Evolutionary conservation across 2,888 invertebrate genomes (phyloP), one percentile per base, ranked within the genome.

Genomic region (Drosophila greeni): DNA sequence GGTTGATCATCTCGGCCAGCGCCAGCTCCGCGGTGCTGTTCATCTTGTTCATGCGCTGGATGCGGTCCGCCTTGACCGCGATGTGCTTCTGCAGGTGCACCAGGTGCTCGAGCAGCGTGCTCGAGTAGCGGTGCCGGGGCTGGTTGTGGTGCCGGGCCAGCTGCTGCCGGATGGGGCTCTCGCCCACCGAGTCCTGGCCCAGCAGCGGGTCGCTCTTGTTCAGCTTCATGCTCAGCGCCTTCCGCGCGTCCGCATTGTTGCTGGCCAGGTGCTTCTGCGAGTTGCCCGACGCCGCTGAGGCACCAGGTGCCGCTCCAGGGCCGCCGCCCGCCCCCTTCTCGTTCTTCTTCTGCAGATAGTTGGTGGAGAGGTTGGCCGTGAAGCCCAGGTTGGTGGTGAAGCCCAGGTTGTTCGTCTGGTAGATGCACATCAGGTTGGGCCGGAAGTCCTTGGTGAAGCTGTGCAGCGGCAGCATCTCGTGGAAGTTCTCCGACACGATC

Each of bases 1-100:
- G 54, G 6, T 58, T 61, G 3, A 62, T 20, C 56, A 74, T 33
- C 7, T 82, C 65, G 6, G 55, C 66, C 64, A 68, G 56, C 1
- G 93, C 92, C 88, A 95, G 94, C 86, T 98, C 98, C 0, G 96
- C 97, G 87, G 96, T 95, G 64, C 94, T 92, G 85, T 98, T 98
- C 92, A 97, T 94, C 64, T 94, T 94, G 86, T 93, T 94, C 51
- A 98, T 89, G 60, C 93, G 92, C 76, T 93, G 92, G 11, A 98
- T 93, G 90, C 95, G 95, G 5, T 92, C 91, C 82, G 93, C 93
- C 87, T 98, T 98, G 1, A 93, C 92, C 66, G 92, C 91, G 39
- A 98, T 90, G 72, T 97, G 94, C 90, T 96, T 97, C 52, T 94
- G 94, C 26, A 97, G 92, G 75, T 95, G 92, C 0, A 97, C 95